A percentile compares a stretch with the other conserved stretches of the same genome.
These are phyloP conservation scores for Drosophila subquinaria DNA, from an alignment of 2,888 invertebrate genomes.

Conservation along the genomic window DNA sequence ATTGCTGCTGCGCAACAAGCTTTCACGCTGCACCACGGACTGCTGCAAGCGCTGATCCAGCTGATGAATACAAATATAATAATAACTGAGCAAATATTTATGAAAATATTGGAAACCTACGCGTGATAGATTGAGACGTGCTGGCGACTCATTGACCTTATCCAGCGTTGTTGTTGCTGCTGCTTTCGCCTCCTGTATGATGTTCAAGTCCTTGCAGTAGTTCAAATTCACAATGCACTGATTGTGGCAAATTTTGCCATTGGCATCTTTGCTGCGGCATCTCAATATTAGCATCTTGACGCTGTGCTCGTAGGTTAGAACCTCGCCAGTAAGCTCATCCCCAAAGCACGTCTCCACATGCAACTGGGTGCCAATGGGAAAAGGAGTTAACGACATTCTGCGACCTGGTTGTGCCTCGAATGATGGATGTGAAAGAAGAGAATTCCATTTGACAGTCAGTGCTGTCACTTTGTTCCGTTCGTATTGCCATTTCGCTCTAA, in stretches of 20 bases:
- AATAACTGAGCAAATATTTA: too few relatives aligned
- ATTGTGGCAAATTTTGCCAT: constrained; percentile 21
- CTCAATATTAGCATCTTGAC: constrained; percentile 52
- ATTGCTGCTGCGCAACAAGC: constrained; percentile 22
- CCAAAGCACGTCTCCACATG: constrained; percentile 51
- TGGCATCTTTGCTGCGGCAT: constrained; percentile 12
- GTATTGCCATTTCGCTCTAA: constrained; percentile 9
- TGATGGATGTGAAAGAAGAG: background rate
- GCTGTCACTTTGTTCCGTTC: constrained; percentile 26
- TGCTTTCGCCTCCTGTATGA: constrained; percentile 40
- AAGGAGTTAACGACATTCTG: constrained; percentile 30
- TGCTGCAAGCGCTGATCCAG: constrained; percentile 34
- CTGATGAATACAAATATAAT: constrained; percentile 13
- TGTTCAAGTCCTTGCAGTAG: constrained; percentile 46
- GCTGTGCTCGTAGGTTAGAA: constrained; percentile 48
- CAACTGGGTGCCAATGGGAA: constrained; percentile 39
- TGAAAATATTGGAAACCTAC: constrained; percentile 3
- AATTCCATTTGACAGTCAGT: constrained; percentile 26
- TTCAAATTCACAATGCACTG: constrained; percentile 52
- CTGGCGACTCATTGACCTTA: constrained; percentile 14
- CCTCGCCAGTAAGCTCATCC: constrained; percentile 33
- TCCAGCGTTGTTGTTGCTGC: constrained; percentile 7
- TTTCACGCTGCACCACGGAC: constrained; percentile 26
- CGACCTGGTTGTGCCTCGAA: background rate
- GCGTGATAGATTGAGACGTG: constrained; percentile 29